Base-by-base conservation (phyloP, 2,888 invertebrate genomes). In the Pollenia griseotomentosa region DNA sequence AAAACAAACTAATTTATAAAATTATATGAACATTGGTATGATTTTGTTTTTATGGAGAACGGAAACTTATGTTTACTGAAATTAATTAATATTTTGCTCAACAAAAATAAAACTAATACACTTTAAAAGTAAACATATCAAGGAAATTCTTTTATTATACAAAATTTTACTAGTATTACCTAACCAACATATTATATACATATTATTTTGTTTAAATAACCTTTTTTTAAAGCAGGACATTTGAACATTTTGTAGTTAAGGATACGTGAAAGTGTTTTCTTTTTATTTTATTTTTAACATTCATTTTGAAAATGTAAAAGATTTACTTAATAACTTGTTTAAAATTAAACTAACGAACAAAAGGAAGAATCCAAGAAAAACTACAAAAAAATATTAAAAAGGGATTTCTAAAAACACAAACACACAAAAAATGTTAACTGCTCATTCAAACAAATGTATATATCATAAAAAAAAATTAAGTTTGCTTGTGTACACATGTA, bases 241-340 rank as follows among this genome's bases (percentile, higher is more conserved):
- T 42, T 55, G 70, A 53, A 40, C 68, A 51, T 2, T 65, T 46
- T 19, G 2, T 9, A 61, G 14, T 33, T 33, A 9, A n/a, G 40
- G n/a, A 14, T 33, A 40, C 6, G 33, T 9, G 6, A 51, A n/a
- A 33, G 14, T 40, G 16, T 42, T 16, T 42, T 2, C 2, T 53
- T 70, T 1, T 40, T 42, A 55, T 70, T 53, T 42, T 11, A 42
- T 55, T 70, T 44, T 57, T 6, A 40, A 42, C 42, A 55, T 42
- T 44, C 44, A 6, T 44, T 75, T 75, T 48, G 9, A 42, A 75
- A 65, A 23, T 53, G 46, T 48, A 33, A 48, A 55, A 74, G 73
- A 74, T 74, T 74, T 57, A 48, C 59, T 53, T 14, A 44, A 53
- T 65, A 75, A 61, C 75, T 53, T 75, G 75, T 65, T 75, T 53